These are phyloP conservation scores for Tamias sibiricus DNA, from an alignment of 2,113 vertebrate genomes.

Conservation along the genomic window DNA sequence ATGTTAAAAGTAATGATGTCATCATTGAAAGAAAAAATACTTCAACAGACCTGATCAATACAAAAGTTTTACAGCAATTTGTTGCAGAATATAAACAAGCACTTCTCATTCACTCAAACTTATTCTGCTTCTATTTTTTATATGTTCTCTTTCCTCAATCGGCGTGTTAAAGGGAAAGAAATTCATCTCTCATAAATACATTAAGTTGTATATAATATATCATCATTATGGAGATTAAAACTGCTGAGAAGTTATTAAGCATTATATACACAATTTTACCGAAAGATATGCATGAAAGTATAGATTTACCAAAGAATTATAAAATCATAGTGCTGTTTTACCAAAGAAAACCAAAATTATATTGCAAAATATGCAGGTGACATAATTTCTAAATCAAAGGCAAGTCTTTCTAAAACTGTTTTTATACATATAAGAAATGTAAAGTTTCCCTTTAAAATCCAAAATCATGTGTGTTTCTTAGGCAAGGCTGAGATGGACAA, in stretches of 20 bases:
- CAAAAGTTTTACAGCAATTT: slow-evolving; percentile 22
- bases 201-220: slow-evolving; percentile 48
- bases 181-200: slow-evolving; percentile 55
- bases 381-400: not conserved
- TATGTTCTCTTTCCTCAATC: not conserved
- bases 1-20: slow-evolving; percentile 56
- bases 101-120: slow-evolving; percentile 54
- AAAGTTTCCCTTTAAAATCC: slow-evolving; percentile 11
- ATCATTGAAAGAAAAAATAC: slow-evolving; percentile 37
- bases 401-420: not conserved
- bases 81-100: not conserved
- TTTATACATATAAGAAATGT: not conserved
- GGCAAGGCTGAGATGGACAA: rapidly evolving
- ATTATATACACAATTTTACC: not conserved
- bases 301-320: not conserved
- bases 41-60: not conserved
- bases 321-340: too few relatives aligned
- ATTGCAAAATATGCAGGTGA: not conserved
- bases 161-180: slow-evolving; percentile 53
- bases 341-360: not conserved
- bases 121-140: slow-evolving; percentile 35
- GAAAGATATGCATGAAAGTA: not conserved
- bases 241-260: slow-evolving; percentile 13
- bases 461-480: not conserved
- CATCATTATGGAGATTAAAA: slow-evolving; percentile 62